Conservation (phyloP, 1,140 invertebrate genomes). For the Apis florea region DNA sequence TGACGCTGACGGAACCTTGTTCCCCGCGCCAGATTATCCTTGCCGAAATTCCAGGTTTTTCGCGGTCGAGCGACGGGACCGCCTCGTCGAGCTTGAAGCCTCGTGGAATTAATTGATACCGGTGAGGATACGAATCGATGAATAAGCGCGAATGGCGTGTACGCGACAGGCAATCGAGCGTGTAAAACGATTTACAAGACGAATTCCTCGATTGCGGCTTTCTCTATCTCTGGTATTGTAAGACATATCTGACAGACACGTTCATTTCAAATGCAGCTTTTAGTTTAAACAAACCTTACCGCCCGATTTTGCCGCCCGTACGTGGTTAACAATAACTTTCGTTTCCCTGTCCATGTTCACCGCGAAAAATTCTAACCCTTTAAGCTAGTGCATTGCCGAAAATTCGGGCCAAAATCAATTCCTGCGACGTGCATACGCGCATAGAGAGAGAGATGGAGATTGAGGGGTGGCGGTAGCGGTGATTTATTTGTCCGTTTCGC, state of each 20-base stretch:
- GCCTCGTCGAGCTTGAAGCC: neutral
- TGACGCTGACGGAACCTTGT: constrained; percentile 31
- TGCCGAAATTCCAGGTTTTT: constrained; percentile 18
- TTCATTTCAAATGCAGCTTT: too few relatives aligned
- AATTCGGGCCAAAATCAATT: constrained; percentile 25
- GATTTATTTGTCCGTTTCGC: constrained; percentile 35
- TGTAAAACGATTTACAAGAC: too few relatives aligned
- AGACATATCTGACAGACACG: too few relatives aligned
- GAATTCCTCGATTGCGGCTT: too few relatives aligned
- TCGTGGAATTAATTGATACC: neutral
- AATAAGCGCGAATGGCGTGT: too few relatives aligned
- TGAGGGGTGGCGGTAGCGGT: neutral
- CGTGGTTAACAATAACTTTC: too few relatives aligned
- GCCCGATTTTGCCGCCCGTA: too few relatives aligned
- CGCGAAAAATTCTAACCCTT: neutral
- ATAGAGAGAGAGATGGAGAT: neutral
- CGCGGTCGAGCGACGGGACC: neutral
- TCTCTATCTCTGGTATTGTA: too few relatives aligned
- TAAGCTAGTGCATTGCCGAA: neutral
- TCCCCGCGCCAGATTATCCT: constrained; percentile 10
- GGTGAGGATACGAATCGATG: neutral
- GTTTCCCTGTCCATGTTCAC: too few relatives aligned
- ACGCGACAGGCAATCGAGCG: neutral
- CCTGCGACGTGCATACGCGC: constrained; percentile 12
- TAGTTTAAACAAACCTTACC: too few relatives aligned